phyloP scores from a whole-genome alignment of 1,140 invertebrate species.

The Drosophila prosaltans region DNA sequence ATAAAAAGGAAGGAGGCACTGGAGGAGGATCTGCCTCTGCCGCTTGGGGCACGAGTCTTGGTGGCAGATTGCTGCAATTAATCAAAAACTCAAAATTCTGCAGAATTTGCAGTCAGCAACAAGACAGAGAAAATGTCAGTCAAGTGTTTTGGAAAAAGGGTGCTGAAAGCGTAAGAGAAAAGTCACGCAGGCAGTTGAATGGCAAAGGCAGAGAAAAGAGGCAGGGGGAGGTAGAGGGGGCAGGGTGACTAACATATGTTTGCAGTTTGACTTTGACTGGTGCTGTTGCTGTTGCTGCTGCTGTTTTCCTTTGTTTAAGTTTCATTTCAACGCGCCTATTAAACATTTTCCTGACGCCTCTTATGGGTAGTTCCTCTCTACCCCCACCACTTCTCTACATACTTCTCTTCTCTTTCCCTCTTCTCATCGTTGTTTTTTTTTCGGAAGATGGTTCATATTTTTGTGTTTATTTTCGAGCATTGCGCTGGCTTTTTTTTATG shows the following conservation, averaged over 20 bases:
- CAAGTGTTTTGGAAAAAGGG: not conserved
- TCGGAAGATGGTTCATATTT: conserved; percentile 13
- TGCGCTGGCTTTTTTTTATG: conserved; percentile 28
- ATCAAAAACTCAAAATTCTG: conserved; percentile 61
- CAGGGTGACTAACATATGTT: conserved; percentile 49
- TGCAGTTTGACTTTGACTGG: conserved; percentile 42
- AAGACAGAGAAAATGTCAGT: conserved; percentile 41
- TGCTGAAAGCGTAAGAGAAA: not conserved
- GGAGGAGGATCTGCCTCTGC: no score
- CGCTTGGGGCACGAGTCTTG: conserved; percentile 37
- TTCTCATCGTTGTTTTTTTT: not conserved
- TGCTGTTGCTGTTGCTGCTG: conserved; percentile 13
- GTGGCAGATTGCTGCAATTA: conserved; percentile 56
- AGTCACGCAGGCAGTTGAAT: no score
- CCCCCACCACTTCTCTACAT: not conserved
- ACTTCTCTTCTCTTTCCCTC: not conserved
- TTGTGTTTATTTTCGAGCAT: conserved; percentile 18
- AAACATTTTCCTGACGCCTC: conserved; percentile 61
- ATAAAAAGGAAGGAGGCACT: not conserved
- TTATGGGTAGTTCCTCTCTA: conserved; percentile 38
- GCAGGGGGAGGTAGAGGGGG: not conserved
- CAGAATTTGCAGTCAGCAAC: conserved; percentile 51
- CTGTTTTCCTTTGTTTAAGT: conserved; percentile 61
- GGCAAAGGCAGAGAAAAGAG: conserved; percentile 19
- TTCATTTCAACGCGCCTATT: conserved; percentile 63